These are phyloP conservation scores for Galaxias olidus DNA, from an alignment of 2,797 vertebrate species.

Conservation along the genomic window DNA sequence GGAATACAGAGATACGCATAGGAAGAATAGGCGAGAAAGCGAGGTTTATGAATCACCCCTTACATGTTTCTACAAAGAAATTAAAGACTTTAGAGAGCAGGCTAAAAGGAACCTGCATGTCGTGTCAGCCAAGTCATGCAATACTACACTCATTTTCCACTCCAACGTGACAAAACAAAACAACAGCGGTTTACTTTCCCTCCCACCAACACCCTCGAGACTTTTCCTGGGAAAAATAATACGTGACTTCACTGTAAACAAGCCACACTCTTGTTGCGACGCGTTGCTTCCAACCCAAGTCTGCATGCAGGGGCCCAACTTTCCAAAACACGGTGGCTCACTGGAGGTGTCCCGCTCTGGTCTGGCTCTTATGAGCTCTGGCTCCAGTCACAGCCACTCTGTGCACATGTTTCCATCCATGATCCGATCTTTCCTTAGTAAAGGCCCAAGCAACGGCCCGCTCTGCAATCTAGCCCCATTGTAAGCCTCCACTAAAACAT, in stretches of 20 bases:
- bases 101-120: too few species aligned
- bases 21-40: background rate
- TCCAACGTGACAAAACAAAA: slow-evolving; percentile 46
- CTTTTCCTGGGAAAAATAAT: slow-evolving; percentile 29
- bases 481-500: too few species aligned
- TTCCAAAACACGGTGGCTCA: slow-evolving; percentile 23
- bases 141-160: slow-evolving; percentile 12
- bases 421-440: slow-evolving; percentile 65
- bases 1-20: background rate
- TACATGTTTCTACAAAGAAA: too few species aligned
- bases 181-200: slow-evolving; percentile 49
- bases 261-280: slow-evolving; percentile 44
- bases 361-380: slow-evolving; percentile 28
- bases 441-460: too few species aligned
- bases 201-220: slow-evolving; percentile 46
- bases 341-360: slow-evolving; percentile 41
- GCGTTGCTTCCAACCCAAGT: background rate
- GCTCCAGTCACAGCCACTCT: slow-evolving; percentile 31
- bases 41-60: background rate
- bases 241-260: slow-evolving; percentile 47
- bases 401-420: slow-evolving; percentile 68
- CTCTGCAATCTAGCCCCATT: too few species aligned
- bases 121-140: too few species aligned
- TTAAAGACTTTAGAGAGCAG: too few species aligned
- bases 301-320: slow-evolving; percentile 12